Conservation (phyloP, 2,888 invertebrate species). For the Mythimna impura region DNA sequence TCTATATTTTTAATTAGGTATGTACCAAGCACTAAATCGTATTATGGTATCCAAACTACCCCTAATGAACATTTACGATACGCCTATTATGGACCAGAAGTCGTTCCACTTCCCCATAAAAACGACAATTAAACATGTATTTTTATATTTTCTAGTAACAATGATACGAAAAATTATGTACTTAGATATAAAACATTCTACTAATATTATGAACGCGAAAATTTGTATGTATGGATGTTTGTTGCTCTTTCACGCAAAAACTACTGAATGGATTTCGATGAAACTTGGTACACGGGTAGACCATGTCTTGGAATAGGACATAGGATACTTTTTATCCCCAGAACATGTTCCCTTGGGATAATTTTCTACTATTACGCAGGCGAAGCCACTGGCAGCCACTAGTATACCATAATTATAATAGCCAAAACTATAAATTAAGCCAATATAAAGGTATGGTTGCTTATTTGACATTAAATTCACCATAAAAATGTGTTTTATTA, state of each 20-base stretch:
- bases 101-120: constrained; percentile 32
- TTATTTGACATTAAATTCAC: constrained; percentile 65
- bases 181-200: constrained; percentile 19
- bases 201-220: too few relatives aligned
- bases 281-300: too few relatives aligned
- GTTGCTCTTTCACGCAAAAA: too few relatives aligned
- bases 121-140: constrained; percentile 24
- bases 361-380: too few relatives aligned
- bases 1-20: neutral
- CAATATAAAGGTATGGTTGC: constrained; percentile 51
- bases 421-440: constrained; percentile 60
- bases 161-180: constrained; percentile 29
- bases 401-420: constrained; percentile 45
- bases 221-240: too few relatives aligned
- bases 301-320: too few relatives aligned
- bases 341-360: too few relatives aligned
- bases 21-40: neutral
- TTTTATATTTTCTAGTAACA: constrained; percentile 34
- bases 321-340: too few relatives aligned
- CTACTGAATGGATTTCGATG: too few relatives aligned
- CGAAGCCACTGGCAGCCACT: too few relatives aligned
- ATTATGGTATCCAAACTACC: neutral
- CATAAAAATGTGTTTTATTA: constrained; percentile 66
- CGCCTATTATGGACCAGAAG: constrained; percentile 21
- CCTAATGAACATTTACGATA: constrained; percentile 19